Percentiles rank a stretch among this genome's conserved stretches.
phyloP scores from a whole-genome alignment of 2,888 invertebrate genomes.

The Neoascia interrupta region DNA sequence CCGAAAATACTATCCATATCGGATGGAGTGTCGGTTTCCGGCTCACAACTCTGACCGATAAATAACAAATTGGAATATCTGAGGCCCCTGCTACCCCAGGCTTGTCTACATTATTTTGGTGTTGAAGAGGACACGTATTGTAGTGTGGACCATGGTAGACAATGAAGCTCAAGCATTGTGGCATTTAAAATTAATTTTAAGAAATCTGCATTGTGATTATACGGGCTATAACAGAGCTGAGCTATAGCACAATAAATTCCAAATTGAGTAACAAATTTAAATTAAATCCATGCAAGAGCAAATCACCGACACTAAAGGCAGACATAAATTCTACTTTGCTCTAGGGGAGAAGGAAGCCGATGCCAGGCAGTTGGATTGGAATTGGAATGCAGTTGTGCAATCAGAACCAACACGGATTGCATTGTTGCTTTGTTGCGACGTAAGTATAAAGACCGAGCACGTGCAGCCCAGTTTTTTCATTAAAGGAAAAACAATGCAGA shows the following conservation, averaged over 20 bases:
- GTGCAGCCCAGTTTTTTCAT: not conserved
- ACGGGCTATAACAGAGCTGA: too few relatives aligned
- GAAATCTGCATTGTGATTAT: slow-evolving; percentile 27
- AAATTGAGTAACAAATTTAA: slow-evolving; percentile 31
- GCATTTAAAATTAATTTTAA: slow-evolving; percentile 18
- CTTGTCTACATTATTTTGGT: not conserved
- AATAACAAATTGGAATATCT: slow-evolving; percentile 37
- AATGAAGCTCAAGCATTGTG: not conserved
- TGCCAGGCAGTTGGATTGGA: not conserved
- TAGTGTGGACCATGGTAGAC: not conserved
- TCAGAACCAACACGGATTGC: not conserved
- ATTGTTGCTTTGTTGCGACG: not conserved
- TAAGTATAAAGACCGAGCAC: too few relatives aligned
- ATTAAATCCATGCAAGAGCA: slow-evolving; percentile 24
- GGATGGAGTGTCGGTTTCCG: slow-evolving; percentile 21
- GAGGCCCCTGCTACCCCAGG: not conserved
- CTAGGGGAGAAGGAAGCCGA: not conserved
- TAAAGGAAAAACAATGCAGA: too few relatives aligned
- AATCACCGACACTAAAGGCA: slow-evolving; percentile 3
- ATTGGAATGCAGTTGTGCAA: slow-evolving; percentile 8
- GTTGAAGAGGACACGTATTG: not conserved
- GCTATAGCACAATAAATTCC: slow-evolving; percentile 25
- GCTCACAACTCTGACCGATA: slow-evolving; percentile 42
- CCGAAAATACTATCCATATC: slow-evolving; percentile 9
- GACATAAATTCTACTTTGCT: slow-evolving; percentile 17